Percentiles rank a stretch among this genome's conserved stretches.
phyloP scores from a whole-genome alignment of 1,140 invertebrate species.

The Penaeus japonicus region DNA sequence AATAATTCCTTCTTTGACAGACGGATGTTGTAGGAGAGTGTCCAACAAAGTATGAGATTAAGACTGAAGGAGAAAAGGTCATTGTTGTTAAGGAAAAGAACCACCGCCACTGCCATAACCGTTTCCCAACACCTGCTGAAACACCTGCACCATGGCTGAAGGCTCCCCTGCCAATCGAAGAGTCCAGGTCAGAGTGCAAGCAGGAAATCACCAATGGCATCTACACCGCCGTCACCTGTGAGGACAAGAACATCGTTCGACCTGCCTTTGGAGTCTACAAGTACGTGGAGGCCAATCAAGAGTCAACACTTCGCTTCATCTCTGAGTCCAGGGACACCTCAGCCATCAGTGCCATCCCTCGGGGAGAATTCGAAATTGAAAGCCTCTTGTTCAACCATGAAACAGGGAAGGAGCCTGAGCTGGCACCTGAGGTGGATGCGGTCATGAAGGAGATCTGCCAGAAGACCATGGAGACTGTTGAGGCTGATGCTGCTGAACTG shows the following conservation, averaged over 20 bases:
- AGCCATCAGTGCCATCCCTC: background rate
- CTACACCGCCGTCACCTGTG: constrained; percentile 19
- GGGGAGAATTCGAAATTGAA: background rate
- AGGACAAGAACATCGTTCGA: constrained; percentile 38
- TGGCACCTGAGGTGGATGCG: constrained; percentile 24
- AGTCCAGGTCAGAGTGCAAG: constrained; percentile 38
- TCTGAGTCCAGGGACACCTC: background rate
- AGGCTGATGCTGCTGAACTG: background rate
- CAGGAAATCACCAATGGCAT: constrained; percentile 34
- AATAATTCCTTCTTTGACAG: background rate
- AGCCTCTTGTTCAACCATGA: constrained; percentile 26
- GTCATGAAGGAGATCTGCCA: constrained; percentile 20
- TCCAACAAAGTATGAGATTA: constrained; percentile 34
- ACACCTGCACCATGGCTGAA: constrained; percentile 34
- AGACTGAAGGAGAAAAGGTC: constrained; percentile 4
- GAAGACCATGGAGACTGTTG: background rate
- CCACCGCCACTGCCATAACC: constrained; percentile 36
- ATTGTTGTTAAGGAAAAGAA: constrained; percentile 41
- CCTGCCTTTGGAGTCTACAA: constrained; percentile 41
- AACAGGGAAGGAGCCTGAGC: constrained; percentile 8
- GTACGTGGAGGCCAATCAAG: constrained; percentile 38
- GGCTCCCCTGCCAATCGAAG: constrained; percentile 35
- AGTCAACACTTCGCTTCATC: constrained; percentile 33
- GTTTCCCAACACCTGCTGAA: constrained; percentile 24
- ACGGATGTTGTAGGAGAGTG: constrained; percentile 52